phyloP scores from a whole-genome alignment of 2,888 invertebrate genomes.

The Eumerus sabulonum region DNA sequence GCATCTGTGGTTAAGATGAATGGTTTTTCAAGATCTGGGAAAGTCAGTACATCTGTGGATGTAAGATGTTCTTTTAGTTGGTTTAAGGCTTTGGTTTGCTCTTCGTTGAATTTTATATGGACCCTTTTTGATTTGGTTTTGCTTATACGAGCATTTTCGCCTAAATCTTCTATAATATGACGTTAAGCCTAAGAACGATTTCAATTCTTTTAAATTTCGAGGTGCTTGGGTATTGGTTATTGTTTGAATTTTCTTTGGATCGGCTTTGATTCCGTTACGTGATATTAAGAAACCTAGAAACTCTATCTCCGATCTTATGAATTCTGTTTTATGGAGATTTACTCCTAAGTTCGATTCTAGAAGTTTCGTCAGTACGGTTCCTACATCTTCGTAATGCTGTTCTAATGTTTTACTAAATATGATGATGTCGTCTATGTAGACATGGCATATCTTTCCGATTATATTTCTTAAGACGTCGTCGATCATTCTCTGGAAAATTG shows the following conservation, averaged over 20 bases:
- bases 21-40: slow-evolving; percentile 6
- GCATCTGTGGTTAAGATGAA: background rate
- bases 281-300: slow-evolving; percentile 1
- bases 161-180: slow-evolving; percentile 10
- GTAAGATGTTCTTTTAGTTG: slow-evolving; percentile 4
- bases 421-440: too few relatives aligned
- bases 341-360: background rate
- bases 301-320: slow-evolving; percentile 1
- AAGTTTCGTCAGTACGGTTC: background rate
- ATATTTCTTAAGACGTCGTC: too few relatives aligned
- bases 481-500: too few relatives aligned
- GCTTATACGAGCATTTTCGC: background rate
- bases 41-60: background rate
- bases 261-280: background rate
- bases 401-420: too few relatives aligned
- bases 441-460: too few relatives aligned
- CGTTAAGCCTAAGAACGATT: slow-evolving; percentile 13
- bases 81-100: slow-evolving; percentile 6
- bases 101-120: slow-evolving; percentile 4
- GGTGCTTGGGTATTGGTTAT: slow-evolving; percentile 1
- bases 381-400: slow-evolving; percentile 1
- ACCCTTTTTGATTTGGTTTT: slow-evolving; percentile 9
- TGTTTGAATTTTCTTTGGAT: background rate
- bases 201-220: background rate
- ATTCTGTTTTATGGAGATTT: slow-evolving; percentile 9